A percentile compares a stretch with the other conserved stretches of the same genome.
phyloP scores from a whole-genome alignment of 2,113 vertebrate species.

The Chionodraco myersi region DNA sequence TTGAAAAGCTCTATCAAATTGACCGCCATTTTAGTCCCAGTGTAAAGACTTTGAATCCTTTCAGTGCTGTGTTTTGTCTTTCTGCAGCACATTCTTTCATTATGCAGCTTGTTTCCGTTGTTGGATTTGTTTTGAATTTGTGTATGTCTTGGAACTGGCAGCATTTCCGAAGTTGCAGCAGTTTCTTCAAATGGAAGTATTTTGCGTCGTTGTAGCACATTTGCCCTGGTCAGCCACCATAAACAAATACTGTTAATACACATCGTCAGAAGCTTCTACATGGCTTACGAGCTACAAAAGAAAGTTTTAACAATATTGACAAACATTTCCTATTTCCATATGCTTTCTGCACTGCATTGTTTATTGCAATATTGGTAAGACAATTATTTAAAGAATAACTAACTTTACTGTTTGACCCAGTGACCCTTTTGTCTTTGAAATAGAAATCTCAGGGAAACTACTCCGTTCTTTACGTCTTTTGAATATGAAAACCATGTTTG shows the following conservation, averaged over 20 bases:
- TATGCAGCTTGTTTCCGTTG: background rate
- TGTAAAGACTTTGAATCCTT: background rate
- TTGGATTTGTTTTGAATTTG: background rate
- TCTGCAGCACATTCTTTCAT: background rate
- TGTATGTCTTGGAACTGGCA: background rate
- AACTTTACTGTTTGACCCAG: slow-evolving; percentile 26
- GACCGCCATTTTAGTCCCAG: too few species aligned
- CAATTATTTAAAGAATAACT: slow-evolving; percentile 31
- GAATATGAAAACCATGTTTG: slow-evolving; percentile 48
- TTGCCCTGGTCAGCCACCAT: background rate
- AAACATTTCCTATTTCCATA: background rate
- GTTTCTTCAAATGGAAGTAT: background rate
- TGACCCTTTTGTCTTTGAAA: slow-evolving; percentile 34
- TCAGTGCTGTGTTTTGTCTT: background rate
- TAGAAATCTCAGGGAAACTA: slow-evolving; percentile 27
- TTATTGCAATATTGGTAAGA: slow-evolving; percentile 23
- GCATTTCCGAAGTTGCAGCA: background rate
- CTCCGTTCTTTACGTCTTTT: slow-evolving; percentile 52
- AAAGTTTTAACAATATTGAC: too few species aligned
- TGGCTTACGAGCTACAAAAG: too few species aligned
- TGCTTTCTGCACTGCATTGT: slow-evolving; percentile 11
- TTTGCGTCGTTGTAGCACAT: background rate
- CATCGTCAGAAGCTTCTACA: too few species aligned
- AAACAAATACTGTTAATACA: background rate
- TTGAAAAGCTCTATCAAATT: too few species aligned